Conservation (phyloP, 2,113 vertebrate genomes). For the Sorex fumeus region DNA sequence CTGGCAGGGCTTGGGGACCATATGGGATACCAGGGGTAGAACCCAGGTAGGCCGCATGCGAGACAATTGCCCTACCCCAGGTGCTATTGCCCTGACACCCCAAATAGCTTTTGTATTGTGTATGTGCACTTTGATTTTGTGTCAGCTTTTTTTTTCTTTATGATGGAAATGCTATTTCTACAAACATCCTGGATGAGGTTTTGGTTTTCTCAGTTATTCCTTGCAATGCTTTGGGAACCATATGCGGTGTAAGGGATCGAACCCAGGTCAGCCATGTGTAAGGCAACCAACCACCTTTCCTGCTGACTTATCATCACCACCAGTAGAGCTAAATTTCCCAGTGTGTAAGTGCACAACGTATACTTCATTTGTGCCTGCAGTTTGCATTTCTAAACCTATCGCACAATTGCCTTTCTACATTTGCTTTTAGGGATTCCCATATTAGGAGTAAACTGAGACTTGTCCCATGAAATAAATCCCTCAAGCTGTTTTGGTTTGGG, state of each 20-base stretch:
- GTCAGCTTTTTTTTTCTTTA: constrained; percentile 1
- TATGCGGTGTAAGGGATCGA: too few relatives aligned
- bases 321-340: constrained; percentile 72
- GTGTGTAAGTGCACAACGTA: constrained; percentile 54
- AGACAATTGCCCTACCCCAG: too few relatives aligned
- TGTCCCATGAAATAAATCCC: constrained; percentile 34
- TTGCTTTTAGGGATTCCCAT: constrained; percentile 70
- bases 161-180: neutral
- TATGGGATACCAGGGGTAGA: too few relatives aligned
- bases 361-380: constrained; percentile 61
- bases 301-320: constrained; percentile 62
- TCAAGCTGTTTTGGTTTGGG: constrained; percentile 50
- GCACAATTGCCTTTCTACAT: constrained; percentile 38
- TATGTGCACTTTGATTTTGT: neutral
- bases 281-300: too few relatives aligned
- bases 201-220: neutral
- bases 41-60: too few relatives aligned
- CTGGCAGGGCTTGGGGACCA: too few relatives aligned
- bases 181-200: neutral
- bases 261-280: too few relatives aligned
- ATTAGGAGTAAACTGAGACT: constrained; percentile 67
- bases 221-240: too few relatives aligned
- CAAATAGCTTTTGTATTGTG: too few relatives aligned
- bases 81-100: too few relatives aligned
- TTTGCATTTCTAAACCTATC: constrained; percentile 68